These are phyloP conservation scores for Acholoe squamosa DNA, from an alignment of 2,888 invertebrate genomes.

Conservation along the genomic window DNA sequence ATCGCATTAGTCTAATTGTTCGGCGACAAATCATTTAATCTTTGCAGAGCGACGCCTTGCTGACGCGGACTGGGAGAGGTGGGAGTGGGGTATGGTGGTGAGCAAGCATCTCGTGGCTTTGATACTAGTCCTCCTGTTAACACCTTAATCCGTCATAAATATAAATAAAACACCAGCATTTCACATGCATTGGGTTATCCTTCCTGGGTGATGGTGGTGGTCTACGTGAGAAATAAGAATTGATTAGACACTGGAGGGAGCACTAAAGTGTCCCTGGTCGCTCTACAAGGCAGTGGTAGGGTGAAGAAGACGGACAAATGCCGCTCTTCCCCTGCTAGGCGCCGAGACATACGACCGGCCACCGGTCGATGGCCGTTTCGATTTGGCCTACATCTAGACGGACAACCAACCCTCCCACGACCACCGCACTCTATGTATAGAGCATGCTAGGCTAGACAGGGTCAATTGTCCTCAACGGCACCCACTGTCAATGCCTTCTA, in stretches of 20 bases:
- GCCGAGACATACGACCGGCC: not conserved
- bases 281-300: too few species aligned
- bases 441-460: slow-evolving; percentile 51
- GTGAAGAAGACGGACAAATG: too few species aligned
- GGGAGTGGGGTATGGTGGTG: not conserved
- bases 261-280: too few species aligned
- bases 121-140: not conserved
- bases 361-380: slow-evolving; percentile 47
- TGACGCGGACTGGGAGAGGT: not conserved
- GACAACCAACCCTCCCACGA: not conserved
- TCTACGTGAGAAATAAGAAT: too few species aligned
- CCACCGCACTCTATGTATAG: not conserved
- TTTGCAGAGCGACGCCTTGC: not conserved
- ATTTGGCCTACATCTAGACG: slow-evolving; percentile 53
- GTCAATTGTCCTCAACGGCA: slow-evolving; percentile 41
- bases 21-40: slow-evolving; percentile 58
- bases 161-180: not conserved
- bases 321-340: not conserved
- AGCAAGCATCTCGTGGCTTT: not conserved
- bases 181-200: too few species aligned
- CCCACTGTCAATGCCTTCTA: not conserved
- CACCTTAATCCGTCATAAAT: not conserved
- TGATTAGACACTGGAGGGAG: too few species aligned
- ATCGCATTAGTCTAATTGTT: slow-evolving; percentile 59
- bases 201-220: too few species aligned